Base-by-base conservation (phyloP, 2,888 invertebrate species). In the Boloria euphrosyne region DNA sequence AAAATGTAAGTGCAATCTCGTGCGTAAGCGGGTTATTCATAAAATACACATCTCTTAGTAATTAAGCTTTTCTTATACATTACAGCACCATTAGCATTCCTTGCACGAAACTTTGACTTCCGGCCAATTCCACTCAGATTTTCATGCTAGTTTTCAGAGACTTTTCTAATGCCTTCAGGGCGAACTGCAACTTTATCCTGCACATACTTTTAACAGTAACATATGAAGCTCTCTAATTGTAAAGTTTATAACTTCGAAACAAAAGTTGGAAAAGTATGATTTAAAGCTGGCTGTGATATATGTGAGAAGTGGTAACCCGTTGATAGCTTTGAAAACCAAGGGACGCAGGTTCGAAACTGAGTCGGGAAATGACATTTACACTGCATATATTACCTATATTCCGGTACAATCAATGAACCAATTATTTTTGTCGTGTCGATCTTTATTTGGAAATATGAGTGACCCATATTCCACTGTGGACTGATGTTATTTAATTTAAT, bases 111-210 rank as follows among this genome's bases (percentile, higher is more conserved):
- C 18, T 66, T 47, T 14, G 16, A 62, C 46, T 57, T 51, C 38
- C 53, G 54, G 58, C 58, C 62, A 67, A 63, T 59, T 60, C 58
- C 49, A 47, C 53, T 49, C 49, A 59, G 59, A 49, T 49, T 59
- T 59, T 59, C 59, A 49, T 27, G 52, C 62, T 57, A 62, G 57
- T 62, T 58, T 38, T 7, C 55, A n/a, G 49, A 38, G 55, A 63
- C 50, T 63, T 55, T 62, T 66, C 62, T 43, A 66, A 62, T 53
- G 58, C 66, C 57, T 66, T 49, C 47, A 61, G 62, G 66, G 57
- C 62, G 18, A n/a, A 51, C 14, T 16, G 46, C 44, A 60, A 60
- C 65, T 52, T 65, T 54, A 60, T 57, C 57, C 22, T 57, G 54
- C 18, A 54, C 54, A 54, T 43, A 49, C 61, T 57, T 50, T 55